Evolutionary conservation across 2,797 vertebrate genomes (phyloP), one percentile per base, ranked within the genome.

Genomic region (Mormyrus proboscirostris): DNA sequence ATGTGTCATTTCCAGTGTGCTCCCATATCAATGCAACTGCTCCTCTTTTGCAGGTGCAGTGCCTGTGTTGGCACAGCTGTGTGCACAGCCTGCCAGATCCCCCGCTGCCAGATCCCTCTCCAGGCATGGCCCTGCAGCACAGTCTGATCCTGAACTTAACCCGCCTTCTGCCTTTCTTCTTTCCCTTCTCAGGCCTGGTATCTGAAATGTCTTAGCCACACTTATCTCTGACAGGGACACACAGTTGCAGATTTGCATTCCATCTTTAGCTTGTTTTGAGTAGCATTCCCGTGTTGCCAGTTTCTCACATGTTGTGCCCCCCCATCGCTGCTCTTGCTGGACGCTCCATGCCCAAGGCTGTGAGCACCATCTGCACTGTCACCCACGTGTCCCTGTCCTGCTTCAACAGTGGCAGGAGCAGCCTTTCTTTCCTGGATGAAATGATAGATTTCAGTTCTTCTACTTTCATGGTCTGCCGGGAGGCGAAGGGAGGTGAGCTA

Each of bases 351-450:
- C 90, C 92, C 79, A 4, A 88, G 87, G 90, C 91, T 93, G 93
- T 93, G 91, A 94, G 91, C 91, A 91, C 86, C 91, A 92, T 93
- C 92, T 94, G 91, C 89, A 92, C 90, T 91, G 44, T 76, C 90
- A 89, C 88, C 88, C 93, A 90, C 93, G 91, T 93, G 93, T 91
- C 91, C 90, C 88, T 90, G 91, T 89, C 91, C 93, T 91, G 84
- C 86, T 91, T 91, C 88, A 92, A 89, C 84, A 88, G 89, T 90
- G 92, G 92, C 91, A 89, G 90, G 90, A 94, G 91, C 89, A 89
- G 87, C 89, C 57, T 69, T 22, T 86, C 65, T 19, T 51, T 91
- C 88, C 92, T 91, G 92, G 93, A 93, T 91, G 92, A 94, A 93
- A 91, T 91, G 88, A 90, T 88, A 88, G 89, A 92, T 93, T 91